Percentiles rank a stretch among this genome's conserved stretches.
Evolutionary conservation across 2,797 vertebrate genomes (phyloP).

Genomic region (Chiloscyllium punctatum): DNA sequence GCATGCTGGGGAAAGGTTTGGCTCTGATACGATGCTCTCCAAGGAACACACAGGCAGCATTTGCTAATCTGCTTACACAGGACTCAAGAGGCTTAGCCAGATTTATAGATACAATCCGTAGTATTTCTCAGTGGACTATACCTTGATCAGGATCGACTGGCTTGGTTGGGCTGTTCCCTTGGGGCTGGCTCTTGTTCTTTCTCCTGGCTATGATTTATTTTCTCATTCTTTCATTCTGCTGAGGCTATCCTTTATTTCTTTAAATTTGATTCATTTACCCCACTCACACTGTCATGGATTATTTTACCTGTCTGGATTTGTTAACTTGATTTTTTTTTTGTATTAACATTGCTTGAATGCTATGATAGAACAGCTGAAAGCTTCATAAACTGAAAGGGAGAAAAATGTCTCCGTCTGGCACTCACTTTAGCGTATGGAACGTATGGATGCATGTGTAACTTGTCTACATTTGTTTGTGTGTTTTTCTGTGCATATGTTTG

Average conservation of each 20-base stretch:
- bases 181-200: not conserved
- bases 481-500: not conserved
- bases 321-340: constrained; percentile 30
- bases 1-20: not conserved
- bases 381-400: not conserved
- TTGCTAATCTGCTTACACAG: constrained; percentile 26
- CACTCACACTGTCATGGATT: not conserved
- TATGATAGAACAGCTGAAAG: not conserved
- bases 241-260: constrained; percentile 23
- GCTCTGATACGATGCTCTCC: not conserved
- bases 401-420: not conserved
- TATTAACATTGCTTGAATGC: not conserved
- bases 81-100: not conserved
- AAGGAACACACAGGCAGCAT: not conserved
- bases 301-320: constrained; percentile 1
- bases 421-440: not conserved
- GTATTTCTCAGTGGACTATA: not conserved
- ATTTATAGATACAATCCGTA: constrained; percentile 29
- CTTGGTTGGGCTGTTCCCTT: not conserved
- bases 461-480: not conserved
- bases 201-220: constrained; percentile 17
- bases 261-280: constrained; percentile 20
- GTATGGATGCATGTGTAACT: not conserved
- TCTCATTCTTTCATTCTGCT: constrained; percentile 22
- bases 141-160: constrained; percentile 26